Base-by-base conservation (phyloP, 2,113 vertebrate species). In the Gadus chalcogrammus region DNA sequence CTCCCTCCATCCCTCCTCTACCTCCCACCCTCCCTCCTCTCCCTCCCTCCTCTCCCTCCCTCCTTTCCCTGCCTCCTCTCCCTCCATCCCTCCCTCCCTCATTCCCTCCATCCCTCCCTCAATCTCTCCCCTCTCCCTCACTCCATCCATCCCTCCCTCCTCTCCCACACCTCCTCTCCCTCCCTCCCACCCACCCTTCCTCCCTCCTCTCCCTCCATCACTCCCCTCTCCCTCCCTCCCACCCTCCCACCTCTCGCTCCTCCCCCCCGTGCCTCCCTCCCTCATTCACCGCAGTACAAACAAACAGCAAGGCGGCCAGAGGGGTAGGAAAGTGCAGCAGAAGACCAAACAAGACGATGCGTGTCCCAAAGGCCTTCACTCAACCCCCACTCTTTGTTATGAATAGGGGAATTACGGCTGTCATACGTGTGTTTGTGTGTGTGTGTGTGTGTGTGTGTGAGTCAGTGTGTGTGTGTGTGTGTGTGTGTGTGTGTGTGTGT, bases 271-370 rank as follows among this genome's bases (percentile, higher is more conserved):
- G 4, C 31, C 31, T 31, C 31, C 31, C 31, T 31, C 31, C 31
- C 31, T 31, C 31, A 31, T 31, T 31, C 17, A 56, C 8, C 28
- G 1, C 42, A 42, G 68, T 3, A 38, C 42, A 67, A 61, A 64
- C 15, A 73, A 56, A 73, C 11, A 68, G 17, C 64, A 1, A 65
- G 16, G 56, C 12, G 38, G 68, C 60, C n/a, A 52, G 17, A 63
- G 62, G 52, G 15, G 55, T 31, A 63, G 15, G 35, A n/a, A 27
- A 67, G 55, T 38, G 20, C n/a, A 60, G n/a, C 4, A 5, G 8
- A 70, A 20, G 24, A 18, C 17, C 31, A 0, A 76, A 80, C 82
- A 82, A 75, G 79, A 74, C 42, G 0, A 67, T 24, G 68, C 84
- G 65, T 3, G 76, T 42, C 61, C 3, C 64, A 15, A 38, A 18